Percentiles rank a stretch among this genome's conserved stretches.
These are phyloP conservation scores for Galleria mellonella DNA, from an alignment of 1,140 invertebrate species.

Conservation along the genomic window DNA sequence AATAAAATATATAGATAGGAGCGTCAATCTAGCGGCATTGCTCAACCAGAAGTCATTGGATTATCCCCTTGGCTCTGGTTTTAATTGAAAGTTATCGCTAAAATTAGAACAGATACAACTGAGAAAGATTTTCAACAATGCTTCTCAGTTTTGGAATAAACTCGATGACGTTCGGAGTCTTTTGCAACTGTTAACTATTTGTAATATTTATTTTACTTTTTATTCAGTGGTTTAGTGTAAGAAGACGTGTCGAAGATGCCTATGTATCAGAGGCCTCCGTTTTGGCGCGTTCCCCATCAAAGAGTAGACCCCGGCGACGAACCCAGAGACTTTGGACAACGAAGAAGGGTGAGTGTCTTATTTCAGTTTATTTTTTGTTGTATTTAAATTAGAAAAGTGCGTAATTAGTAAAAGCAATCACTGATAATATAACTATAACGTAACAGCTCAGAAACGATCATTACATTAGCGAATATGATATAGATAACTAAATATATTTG, in stretches of 20 bases:
- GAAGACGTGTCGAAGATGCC: slow-evolving; percentile 76
- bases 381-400: no score
- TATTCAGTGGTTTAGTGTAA: neutral
- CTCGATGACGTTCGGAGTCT: neutral
- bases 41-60: no score
- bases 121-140: slow-evolving; percentile 4
- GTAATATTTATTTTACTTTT: neutral
- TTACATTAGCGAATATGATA: no score
- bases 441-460: no score
- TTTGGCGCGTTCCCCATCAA: slow-evolving; percentile 76
- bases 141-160: slow-evolving; percentile 3
- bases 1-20: no score
- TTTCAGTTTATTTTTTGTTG: no score
- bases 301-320: slow-evolving; percentile 61
- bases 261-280: slow-evolving; percentile 78
- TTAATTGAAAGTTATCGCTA: slow-evolving; percentile 5
- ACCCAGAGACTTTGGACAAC: slow-evolving; percentile 30
- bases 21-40: no score
- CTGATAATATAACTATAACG: no score
- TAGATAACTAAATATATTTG: no score
- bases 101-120: slow-evolving; percentile 1
- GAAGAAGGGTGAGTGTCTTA: slow-evolving; percentile 19
- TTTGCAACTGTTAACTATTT: neutral
- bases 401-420: no score
- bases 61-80: neutral